Evolutionary conservation across 2,888 invertebrate genomes (phyloP).

Genomic region (Dryadula phaetusa): DNA sequence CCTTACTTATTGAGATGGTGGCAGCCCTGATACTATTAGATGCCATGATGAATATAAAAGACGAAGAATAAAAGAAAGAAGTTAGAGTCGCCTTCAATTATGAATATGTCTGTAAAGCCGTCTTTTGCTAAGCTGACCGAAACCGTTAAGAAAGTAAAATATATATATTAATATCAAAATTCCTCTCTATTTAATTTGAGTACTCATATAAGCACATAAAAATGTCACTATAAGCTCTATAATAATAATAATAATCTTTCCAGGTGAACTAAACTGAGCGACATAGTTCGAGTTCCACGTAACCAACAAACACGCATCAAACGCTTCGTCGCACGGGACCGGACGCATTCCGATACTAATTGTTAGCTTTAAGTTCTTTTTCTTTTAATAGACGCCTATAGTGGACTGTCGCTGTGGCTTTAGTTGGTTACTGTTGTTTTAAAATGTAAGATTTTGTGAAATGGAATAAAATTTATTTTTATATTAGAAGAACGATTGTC

Average conservation of each 20-base stretch:
- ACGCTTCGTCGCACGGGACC: constrained; percentile 75
- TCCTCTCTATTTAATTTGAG: too few species aligned
- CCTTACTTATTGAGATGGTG: constrained; percentile 38
- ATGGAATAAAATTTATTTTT: neutral
- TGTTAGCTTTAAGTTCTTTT: constrained; percentile 75
- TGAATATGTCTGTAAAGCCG: too few species aligned
- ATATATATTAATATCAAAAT: too few species aligned
- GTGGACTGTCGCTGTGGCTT: constrained; percentile 18
- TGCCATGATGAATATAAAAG: too few species aligned
- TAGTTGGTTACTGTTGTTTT: neutral
- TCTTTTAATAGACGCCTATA: constrained; percentile 61
- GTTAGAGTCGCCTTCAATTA: too few species aligned
- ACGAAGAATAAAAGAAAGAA: too few species aligned
- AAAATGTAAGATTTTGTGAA: neutral
- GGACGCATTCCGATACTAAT: constrained; percentile 78
- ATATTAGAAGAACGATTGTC: neutral
- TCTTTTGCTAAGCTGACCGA: too few species aligned
- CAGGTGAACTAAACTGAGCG: constrained; percentile 65
- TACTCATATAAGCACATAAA: too few species aligned
- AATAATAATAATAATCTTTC: neutral
- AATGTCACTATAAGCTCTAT: too few species aligned
- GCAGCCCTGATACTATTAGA: too few species aligned
- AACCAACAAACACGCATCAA: constrained; percentile 69
- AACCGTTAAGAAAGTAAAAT: too few species aligned
- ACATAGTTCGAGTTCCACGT: constrained; percentile 55